Evolutionary conservation across 2,888 invertebrate genomes (phyloP), one percentile per base, ranked within the genome.

Genomic region (Polylopha cassiicola): DNA sequence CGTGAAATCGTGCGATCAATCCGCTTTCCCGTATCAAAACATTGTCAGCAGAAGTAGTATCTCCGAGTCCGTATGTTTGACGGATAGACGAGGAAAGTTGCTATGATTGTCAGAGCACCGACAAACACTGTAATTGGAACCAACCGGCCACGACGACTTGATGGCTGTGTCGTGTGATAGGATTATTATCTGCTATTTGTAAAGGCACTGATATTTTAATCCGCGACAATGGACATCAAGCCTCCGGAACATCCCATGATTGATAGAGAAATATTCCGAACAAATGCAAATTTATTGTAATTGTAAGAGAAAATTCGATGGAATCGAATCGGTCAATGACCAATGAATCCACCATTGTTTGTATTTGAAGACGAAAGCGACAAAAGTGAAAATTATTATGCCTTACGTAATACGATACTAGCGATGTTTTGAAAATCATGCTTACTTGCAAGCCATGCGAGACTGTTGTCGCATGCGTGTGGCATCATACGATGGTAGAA

Each of bases 1-100:
- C 58, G 61, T 65, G 59, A 65, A 61, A 70, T 68, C 65, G 60
- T 61, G 61, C 59, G 55, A 64, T 73, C 63, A 59, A 62, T 61
- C 66, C 60, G 64, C 73, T 76, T 77, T 76, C 75, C 65, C 67
- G 64, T 53, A 41, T 37, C 53, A 32, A 43, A 43, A 32, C 43
- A 28, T 9, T 23, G 28, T 26, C 17, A 17, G 17, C 28, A 20
- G 30, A 27, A 22, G 15, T 30, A 15, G 26, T 28, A 22, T 22
- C 34, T 36, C 31, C 32, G 23, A 29, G 16, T 39, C 33, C 41
- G 37, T 37, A 32, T 24, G 30, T 37, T 41, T 44, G 44, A 44
- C 44, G 47, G 51, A 48, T 64, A 55, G 52, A 45, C 48, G 59
- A 59, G 61, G 66, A 73, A 69, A 70, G 68, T 64, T 42, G 42